These are phyloP conservation scores for Chironomus tentans DNA, from an alignment of 2,888 invertebrate species.

Conservation along the genomic window DNA sequence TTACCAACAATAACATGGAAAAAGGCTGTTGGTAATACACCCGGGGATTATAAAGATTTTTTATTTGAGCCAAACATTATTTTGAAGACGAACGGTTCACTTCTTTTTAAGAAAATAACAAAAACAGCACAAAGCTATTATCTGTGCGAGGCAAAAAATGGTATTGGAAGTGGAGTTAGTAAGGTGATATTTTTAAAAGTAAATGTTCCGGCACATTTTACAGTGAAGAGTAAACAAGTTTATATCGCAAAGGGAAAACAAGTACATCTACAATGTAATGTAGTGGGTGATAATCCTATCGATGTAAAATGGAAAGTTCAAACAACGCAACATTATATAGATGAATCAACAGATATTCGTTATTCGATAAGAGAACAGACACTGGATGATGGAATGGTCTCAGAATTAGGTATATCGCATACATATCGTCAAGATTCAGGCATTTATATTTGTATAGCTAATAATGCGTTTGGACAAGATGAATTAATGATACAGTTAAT, in stretches of 20 bases:
- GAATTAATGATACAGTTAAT: constrained; percentile 84
- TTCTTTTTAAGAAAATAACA: constrained; percentile 71
- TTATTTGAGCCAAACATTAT: constrained; percentile 69
- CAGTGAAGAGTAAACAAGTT: constrained; percentile 71
- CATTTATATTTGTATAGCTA: constrained; percentile 76
- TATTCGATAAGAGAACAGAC: constrained; percentile 69
- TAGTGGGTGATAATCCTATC: constrained; percentile 78
- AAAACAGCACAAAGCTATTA: constrained; percentile 86
- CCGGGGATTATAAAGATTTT: constrained; percentile 77
- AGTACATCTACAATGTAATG: constrained; percentile 76
- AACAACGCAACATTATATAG: constrained; percentile 60
- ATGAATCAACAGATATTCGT: constrained; percentile 61
- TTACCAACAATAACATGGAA: constrained; percentile 82
- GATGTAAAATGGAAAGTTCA: constrained; percentile 72
- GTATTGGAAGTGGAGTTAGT: constrained; percentile 82
- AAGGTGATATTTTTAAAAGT: constrained; percentile 85
- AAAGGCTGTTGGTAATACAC: constrained; percentile 68
- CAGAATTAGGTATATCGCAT: constrained; percentile 73
- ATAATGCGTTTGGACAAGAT: constrained; percentile 84
- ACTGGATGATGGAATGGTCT: constrained; percentile 71
- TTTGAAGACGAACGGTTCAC: constrained; percentile 71
- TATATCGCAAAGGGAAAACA: constrained; percentile 75
- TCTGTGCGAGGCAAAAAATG: constrained; percentile 87
- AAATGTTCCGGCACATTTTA: constrained; percentile 79
- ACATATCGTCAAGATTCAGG: constrained; percentile 84